A percentile compares a stretch with the other conserved stretches of the same genome.
Conservation (phyloP, 2,113 vertebrate genomes). For the Microcebus murinus region DNA sequence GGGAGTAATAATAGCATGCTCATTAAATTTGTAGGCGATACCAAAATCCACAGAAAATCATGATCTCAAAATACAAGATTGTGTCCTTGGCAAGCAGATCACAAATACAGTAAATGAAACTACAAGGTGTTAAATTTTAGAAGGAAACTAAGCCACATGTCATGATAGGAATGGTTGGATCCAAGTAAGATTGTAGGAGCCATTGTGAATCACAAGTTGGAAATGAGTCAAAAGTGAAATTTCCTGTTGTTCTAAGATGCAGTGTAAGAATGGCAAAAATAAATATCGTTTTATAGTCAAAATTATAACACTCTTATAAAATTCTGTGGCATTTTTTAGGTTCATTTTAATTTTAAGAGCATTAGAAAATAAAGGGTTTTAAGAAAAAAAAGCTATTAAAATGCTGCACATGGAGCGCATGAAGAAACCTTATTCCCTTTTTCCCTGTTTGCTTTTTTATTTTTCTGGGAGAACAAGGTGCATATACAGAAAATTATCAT, state of each 20-base stretch:
- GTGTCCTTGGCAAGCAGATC: conserved; percentile 17
- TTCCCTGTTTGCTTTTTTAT: background rate
- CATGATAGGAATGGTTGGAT: background rate
- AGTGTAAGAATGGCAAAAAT: background rate
- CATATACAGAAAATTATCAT: background rate
- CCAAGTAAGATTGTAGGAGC: background rate
- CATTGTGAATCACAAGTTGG: conserved; percentile 6
- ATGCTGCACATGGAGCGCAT: background rate
- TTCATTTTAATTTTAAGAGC: conserved; percentile 41
- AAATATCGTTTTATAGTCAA: background rate
- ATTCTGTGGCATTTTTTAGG: conserved; percentile 2
- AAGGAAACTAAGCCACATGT: background rate
- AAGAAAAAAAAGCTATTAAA: background rate
- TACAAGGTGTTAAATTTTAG: background rate
- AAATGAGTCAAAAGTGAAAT: conserved; percentile 18
- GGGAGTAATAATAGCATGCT: background rate
- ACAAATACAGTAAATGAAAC: background rate
- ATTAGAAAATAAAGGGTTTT: conserved; percentile 32
- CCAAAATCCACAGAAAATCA: background rate
- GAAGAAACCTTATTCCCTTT: background rate
- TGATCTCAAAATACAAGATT: conserved; percentile 10
- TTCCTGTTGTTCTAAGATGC: background rate
- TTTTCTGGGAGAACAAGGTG: conserved; percentile 20
- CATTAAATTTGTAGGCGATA: conserved; percentile 20
- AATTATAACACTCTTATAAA: conserved; percentile 3